These are phyloP conservation scores for Plodia interpunctella DNA, from an alignment of 1,140 invertebrate species.

Conservation along the genomic window DNA sequence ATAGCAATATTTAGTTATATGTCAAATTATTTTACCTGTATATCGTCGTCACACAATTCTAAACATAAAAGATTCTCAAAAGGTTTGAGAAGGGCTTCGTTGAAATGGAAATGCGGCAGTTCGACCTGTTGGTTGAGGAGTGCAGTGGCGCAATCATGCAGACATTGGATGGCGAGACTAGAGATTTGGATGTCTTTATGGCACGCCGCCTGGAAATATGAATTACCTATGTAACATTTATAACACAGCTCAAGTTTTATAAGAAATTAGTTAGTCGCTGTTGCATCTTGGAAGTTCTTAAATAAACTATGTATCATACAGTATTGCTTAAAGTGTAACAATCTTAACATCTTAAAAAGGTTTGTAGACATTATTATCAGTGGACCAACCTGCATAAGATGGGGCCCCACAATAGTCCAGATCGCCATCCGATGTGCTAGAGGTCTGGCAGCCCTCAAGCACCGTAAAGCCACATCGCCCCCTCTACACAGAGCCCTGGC, in stretches of 20 bases:
- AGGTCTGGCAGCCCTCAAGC: conserved; percentile 90
- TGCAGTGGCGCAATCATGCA: conserved; percentile 93
- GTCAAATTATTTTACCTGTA: conserved; percentile 81
- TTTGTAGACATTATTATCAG: no score
- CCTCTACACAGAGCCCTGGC: conserved; percentile 87
- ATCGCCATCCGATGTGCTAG: conserved; percentile 93
- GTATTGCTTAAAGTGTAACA: no score
- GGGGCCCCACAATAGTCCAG: conserved; percentile 93
- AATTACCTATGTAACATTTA: no score
- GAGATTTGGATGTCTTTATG: conserved; percentile 92
- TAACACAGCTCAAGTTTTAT: no score
- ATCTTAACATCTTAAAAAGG: no score
- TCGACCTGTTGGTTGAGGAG: conserved; percentile 93
- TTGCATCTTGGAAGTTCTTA: no score
- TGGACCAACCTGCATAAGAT: conserved; percentile 92
- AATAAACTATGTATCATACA: no score
- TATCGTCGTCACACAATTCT: conserved; percentile 93
- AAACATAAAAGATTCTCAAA: conserved; percentile 96
- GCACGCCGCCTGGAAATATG: conserved; percentile 86
- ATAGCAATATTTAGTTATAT: not conserved
- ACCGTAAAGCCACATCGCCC: conserved; percentile 91
- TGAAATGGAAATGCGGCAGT: conserved; percentile 95
- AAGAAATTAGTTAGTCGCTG: no score
- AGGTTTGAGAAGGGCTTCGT: conserved; percentile 95
- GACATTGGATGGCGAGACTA: conserved; percentile 94